These are phyloP conservation scores for Enteromius treurensis DNA, from an alignment of 2,797 vertebrate genomes.

Conservation along the genomic window DNA sequence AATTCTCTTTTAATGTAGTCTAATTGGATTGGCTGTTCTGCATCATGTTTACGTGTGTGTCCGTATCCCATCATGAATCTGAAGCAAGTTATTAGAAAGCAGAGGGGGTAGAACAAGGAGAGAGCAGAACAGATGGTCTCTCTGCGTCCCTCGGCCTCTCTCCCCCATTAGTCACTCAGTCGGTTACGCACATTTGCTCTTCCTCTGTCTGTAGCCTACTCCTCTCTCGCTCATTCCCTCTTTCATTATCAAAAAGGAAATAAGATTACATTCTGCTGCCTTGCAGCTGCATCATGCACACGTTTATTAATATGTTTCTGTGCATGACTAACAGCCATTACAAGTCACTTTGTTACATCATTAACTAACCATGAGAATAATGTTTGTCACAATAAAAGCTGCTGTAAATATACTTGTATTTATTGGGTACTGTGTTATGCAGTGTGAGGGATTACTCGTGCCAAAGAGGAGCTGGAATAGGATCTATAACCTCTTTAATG, in stretches of 20 bases:
- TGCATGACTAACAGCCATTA: slow-evolving; percentile 36
- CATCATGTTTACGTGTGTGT: slow-evolving; percentile 23
- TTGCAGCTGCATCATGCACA: slow-evolving; percentile 9
- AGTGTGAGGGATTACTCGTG: slow-evolving; percentile 24
- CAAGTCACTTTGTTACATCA: slow-evolving; percentile 44
- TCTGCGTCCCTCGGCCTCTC: slow-evolving; percentile 23
- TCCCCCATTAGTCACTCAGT: slow-evolving; percentile 31
- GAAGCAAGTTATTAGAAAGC: slow-evolving; percentile 35
- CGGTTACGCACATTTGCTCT: slow-evolving; percentile 27
- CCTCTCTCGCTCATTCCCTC: slow-evolving; percentile 48
- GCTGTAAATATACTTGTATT: slow-evolving; percentile 39
- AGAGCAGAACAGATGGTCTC: slow-evolving; percentile 46
- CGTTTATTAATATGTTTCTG: slow-evolving; percentile 38
- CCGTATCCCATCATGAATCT: slow-evolving; percentile 12
- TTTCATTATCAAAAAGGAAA: slow-evolving; percentile 44
- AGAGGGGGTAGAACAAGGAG: slow-evolving; percentile 30
- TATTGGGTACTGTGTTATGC: slow-evolving; percentile 30
- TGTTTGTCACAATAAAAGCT: slow-evolving; percentile 37
- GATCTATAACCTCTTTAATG: slow-evolving; percentile 42
- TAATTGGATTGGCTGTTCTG: slow-evolving; percentile 20
- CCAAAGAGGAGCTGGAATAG: slow-evolving; percentile 18
- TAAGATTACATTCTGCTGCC: slow-evolving; percentile 35
- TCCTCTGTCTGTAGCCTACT: slow-evolving; percentile 39
- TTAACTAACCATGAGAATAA: slow-evolving; percentile 38
- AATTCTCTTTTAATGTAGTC: slow-evolving; percentile 21